Base-by-base conservation (phyloP, 2,113 vertebrate genomes). In the Chaenocephalus aceratus region DNA sequence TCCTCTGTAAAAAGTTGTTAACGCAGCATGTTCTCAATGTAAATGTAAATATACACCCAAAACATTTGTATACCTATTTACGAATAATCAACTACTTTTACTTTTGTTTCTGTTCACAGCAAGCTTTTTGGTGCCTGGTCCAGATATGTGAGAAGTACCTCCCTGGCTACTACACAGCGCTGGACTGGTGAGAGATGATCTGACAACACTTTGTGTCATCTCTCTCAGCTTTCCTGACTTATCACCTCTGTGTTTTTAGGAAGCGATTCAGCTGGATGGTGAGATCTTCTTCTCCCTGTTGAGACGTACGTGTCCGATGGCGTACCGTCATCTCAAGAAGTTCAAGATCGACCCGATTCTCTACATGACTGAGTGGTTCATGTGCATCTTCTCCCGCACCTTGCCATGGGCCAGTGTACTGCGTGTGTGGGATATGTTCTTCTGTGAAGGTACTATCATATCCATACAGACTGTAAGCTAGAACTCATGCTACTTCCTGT, bases 371-470 rank as follows among this genome's bases (percentile, higher is more conserved):
- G 97, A 98, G 82, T 98, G 97, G 97, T 98, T 98, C 85, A 98
- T 98, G 97, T 98, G 97, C 69, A 94, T 98, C 92, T 98, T 97
- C 79, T 97, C 97, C 0, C 96, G 97, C 71, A 98, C 97, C 3
- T 89, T 98, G 63, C 97, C 97, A 0, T 98, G 97, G 97, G 71
- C 94, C 26, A 95, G 94, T 0, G 97, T 98, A 8, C 95, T 98
- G 61, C 96, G 97, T 0, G 97, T 98, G 1, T 98, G 97, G 97
- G 97, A 98, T 87, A 98, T 98, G 97, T 98, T 98, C 93, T 98
- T 98, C 92, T 98, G 97, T 75, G 97, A 98, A 95, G 97, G 97
- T 98, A 86, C 14, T 2, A 0, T 34, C 52, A 53, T 18, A 21
- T 60, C 18, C 12, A 0, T 11, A 0, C 0, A 2, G n/a, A 41